phyloP scores from a whole-genome alignment of 1,140 invertebrate species.

The Drosophila ironensis region DNA sequence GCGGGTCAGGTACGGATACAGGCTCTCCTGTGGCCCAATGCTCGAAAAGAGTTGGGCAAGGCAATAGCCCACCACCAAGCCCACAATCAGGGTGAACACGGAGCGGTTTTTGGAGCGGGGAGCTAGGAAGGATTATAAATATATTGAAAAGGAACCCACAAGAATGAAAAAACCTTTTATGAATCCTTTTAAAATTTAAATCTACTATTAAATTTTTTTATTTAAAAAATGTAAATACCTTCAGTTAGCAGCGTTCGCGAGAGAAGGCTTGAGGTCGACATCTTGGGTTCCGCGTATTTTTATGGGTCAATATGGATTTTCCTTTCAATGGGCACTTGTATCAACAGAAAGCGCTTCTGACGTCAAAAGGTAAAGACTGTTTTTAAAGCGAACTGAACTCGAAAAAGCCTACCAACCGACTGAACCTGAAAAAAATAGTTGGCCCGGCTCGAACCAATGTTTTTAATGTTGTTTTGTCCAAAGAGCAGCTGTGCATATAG shows the following conservation, averaged over 20 bases:
- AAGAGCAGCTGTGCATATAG: conserved; percentile 26
- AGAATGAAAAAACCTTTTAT: background rate
- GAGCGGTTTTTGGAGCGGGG: conserved; percentile 38
- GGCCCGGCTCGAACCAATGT: background rate
- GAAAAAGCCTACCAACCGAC: background rate
- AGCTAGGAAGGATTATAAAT: conserved; percentile 5
- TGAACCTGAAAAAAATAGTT: conserved; percentile 1
- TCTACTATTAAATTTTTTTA: background rate
- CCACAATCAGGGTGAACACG: conserved; percentile 31
- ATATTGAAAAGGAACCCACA: background rate
- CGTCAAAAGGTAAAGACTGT: conserved; percentile 3
- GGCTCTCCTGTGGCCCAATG: conserved; percentile 1
- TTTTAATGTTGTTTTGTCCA: conserved; percentile 1
- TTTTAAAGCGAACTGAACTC: conserved; percentile 10
- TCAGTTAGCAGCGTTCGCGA: conserved; percentile 13
- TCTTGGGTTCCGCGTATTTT: background rate
- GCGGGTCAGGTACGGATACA: conserved; percentile 24
- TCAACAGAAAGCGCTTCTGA: conserved; percentile 12
- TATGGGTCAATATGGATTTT: background rate
- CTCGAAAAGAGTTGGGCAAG: conserved; percentile 16
- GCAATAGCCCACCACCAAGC: conserved; percentile 38
- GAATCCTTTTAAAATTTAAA: background rate
- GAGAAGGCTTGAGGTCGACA: conserved; percentile 15
- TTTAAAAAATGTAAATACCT: conserved; percentile 2
- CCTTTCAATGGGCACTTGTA: conserved; percentile 36